phyloP scores from a whole-genome alignment of 2,888 invertebrate species.

The Dusona sp. region DNA sequence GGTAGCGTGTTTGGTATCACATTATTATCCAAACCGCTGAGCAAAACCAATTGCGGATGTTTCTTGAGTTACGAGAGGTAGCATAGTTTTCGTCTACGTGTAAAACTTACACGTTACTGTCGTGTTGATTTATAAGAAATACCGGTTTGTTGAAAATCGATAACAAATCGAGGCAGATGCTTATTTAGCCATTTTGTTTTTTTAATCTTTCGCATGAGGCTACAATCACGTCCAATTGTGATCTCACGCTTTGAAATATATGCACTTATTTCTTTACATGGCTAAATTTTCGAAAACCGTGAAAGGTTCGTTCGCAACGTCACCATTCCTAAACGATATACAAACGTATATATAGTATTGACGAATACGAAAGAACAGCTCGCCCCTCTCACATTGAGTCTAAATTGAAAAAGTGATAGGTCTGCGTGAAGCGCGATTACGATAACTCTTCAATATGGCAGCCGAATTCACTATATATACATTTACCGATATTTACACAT shows the following conservation, averaged over 20 bases:
- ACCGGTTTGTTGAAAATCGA: slow-evolving; percentile 8
- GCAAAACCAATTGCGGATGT: slow-evolving; percentile 20
- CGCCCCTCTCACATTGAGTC: background rate
- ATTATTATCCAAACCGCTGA: slow-evolving; percentile 10
- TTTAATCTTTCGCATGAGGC: background rate
- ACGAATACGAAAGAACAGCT: background rate
- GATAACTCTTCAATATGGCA: slow-evolving; percentile 1
- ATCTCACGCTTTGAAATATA: background rate
- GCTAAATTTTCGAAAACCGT: background rate
- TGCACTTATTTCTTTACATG: background rate
- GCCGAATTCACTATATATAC: background rate
- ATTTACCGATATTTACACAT: background rate
- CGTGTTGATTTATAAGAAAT: background rate
- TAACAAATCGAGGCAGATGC: background rate
- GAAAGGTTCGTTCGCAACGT: background rate
- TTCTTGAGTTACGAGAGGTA: background rate
- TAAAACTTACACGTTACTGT: background rate
- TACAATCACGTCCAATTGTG: background rate
- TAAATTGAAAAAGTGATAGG: background rate
- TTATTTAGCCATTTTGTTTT: background rate
- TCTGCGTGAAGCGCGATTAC: background rate
- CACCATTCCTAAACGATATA: background rate
- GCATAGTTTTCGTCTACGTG: slow-evolving; percentile 4
- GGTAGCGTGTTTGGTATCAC: slow-evolving; percentile 8
- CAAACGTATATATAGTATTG: background rate